Conservation (phyloP, 2,888 invertebrate species). For the Drosophila anomalipes region DNA sequence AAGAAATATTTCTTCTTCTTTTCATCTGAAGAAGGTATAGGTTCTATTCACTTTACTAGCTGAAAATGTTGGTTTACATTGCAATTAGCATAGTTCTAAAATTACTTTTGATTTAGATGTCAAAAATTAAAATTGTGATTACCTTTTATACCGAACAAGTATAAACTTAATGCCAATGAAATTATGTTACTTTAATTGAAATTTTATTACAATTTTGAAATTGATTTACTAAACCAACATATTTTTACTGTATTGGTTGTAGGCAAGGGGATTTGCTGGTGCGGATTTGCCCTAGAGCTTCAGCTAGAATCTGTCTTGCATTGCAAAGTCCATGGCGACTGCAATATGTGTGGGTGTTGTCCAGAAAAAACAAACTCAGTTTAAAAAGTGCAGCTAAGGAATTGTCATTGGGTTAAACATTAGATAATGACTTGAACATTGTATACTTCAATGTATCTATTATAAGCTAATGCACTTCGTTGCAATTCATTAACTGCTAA, state of each 20-base stretch:
- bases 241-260: not conserved
- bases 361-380: not conserved
- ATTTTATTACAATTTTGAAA: not conserved
- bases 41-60: not conserved
- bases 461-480: slow-evolving; percentile 27
- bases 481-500: slow-evolving; percentile 50
- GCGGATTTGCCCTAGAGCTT: not conserved
- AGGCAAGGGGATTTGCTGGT: not conserved
- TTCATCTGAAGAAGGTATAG: not conserved
- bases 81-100: not conserved
- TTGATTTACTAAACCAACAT: not conserved
- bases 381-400: slow-evolving; percentile 45
- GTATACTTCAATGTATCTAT: slow-evolving; percentile 12
- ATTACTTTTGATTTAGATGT: not conserved
- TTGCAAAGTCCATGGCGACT: slow-evolving; percentile 39
- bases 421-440: slow-evolving; percentile 63
- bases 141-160: not conserved
- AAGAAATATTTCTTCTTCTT: not conserved
- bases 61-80: not conserved
- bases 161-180: not conserved
- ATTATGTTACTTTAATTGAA: not conserved
- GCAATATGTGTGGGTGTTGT: slow-evolving; percentile 8
- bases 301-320: slow-evolving; percentile 9
- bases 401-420: slow-evolving; percentile 27
- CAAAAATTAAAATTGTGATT: not conserved